phyloP scores from a whole-genome alignment of 2,113 vertebrate genomes.

The Pogonocichla stellata region DNA sequence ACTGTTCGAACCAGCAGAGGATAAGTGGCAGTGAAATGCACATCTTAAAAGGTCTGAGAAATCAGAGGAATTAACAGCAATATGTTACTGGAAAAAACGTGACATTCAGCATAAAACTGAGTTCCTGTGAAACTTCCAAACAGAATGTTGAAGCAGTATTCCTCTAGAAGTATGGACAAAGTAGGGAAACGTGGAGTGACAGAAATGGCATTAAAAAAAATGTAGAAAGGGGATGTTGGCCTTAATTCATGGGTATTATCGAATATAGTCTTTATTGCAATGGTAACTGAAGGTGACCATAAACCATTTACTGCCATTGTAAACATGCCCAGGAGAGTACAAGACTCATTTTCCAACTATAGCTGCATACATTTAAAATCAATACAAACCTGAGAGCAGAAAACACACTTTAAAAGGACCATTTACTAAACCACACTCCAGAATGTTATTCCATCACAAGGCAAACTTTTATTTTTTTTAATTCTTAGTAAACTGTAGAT shows the following conservation, averaged over 20 bases:
- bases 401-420: neutral
- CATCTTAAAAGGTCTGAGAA: neutral
- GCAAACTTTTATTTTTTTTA: neutral
- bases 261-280: neutral
- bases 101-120: neutral
- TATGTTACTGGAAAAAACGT: neutral
- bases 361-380: neutral
- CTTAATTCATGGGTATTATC: neutral
- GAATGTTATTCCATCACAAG: neutral
- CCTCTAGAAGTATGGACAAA: neutral
- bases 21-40: neutral
- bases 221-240: rapidly evolving
- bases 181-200: neutral
- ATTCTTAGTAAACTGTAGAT: neutral
- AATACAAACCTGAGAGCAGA: neutral
- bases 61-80: neutral
- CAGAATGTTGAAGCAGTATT: neutral
- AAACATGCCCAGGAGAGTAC: neutral
- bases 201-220: neutral
- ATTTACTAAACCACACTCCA: neutral
- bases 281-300: neutral
- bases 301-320: neutral
- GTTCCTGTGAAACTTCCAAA: neutral
- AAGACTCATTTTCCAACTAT: neutral
- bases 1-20: neutral